phyloP scores from a whole-genome alignment of 2,113 vertebrate species.

The Arvicanthis niloticus region DNA sequence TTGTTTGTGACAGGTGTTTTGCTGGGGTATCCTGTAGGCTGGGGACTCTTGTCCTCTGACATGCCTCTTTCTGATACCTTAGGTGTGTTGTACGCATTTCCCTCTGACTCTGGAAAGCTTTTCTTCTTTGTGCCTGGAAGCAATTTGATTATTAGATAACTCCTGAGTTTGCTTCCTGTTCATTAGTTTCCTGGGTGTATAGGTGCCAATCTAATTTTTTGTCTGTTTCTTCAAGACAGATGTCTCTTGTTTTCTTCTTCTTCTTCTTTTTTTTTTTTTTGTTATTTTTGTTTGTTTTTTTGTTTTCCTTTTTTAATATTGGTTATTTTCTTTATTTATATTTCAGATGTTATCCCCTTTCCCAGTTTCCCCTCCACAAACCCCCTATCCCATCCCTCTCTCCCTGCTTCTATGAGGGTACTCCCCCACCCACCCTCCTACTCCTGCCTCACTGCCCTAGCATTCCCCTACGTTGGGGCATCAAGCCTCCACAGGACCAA shows the following conservation, averaged over 20 bases:
- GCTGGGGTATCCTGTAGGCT: not conserved
- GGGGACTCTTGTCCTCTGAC: not conserved
- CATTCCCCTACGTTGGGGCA: no score
- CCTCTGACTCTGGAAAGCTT: not conserved
- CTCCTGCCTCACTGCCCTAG: no score
- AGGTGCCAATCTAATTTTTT: not conserved
- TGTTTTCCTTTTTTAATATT: no score
- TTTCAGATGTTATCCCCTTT: no score
- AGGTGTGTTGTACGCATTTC: not conserved
- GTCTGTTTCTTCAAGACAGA: not conserved
- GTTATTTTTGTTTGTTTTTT: no score
- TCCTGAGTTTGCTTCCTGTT: not conserved
- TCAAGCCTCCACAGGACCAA: no score
- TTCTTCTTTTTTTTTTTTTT: no score
- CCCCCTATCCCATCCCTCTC: no score
- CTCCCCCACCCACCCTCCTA: no score
- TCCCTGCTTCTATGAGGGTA: no score
- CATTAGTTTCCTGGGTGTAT: constrained; percentile 8
- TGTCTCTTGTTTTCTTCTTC: not conserved
- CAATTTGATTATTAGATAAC: not conserved
- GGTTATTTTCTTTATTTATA: no score
- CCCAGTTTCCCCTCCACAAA: no score
- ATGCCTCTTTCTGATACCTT: not conserved
- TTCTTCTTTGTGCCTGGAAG: not conserved
- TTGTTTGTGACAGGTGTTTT: constrained; percentile 27